These are phyloP conservation scores for Herpailurus yagouaroundi DNA, from an alignment of 2,113 vertebrate species.

Conservation along the genomic window DNA sequence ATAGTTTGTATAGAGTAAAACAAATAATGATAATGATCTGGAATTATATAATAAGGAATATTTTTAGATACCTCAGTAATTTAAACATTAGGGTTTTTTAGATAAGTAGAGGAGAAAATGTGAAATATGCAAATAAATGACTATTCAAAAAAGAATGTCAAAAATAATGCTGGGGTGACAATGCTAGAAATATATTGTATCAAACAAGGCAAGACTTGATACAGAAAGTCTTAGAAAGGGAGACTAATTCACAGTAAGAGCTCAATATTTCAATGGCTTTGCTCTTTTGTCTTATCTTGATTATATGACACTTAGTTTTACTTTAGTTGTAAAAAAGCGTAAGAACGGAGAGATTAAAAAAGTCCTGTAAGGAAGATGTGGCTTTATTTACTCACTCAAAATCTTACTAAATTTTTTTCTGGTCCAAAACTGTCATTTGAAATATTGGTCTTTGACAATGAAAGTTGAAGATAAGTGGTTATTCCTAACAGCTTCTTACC, in stretches of 20 bases:
- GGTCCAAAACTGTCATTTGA: not conserved
- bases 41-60: not conserved
- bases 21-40: not conserved
- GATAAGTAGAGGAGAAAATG: not conserved
- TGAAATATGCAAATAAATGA: not conserved
- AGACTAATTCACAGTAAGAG: not conserved
- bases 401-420: not conserved
- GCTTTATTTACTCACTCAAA: not conserved
- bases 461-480: not conserved
- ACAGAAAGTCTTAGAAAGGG: not conserved
- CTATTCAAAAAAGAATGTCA: not conserved
- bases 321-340: not conserved
- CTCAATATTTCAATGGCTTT: not conserved
- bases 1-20: conserved; percentile 12
- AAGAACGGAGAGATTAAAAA: not conserved
- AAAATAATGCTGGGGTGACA: not conserved
- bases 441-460: not conserved
- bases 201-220: not conserved
- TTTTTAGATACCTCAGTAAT: not conserved
- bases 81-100: not conserved
- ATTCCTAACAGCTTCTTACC: not conserved
- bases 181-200: not conserved
- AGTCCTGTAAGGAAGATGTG: not conserved
- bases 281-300: not conserved
- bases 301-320: not conserved